These are phyloP conservation scores for Drosophila seguyi DNA, from an alignment of 1,140 invertebrate species.

Conservation along the genomic window DNA sequence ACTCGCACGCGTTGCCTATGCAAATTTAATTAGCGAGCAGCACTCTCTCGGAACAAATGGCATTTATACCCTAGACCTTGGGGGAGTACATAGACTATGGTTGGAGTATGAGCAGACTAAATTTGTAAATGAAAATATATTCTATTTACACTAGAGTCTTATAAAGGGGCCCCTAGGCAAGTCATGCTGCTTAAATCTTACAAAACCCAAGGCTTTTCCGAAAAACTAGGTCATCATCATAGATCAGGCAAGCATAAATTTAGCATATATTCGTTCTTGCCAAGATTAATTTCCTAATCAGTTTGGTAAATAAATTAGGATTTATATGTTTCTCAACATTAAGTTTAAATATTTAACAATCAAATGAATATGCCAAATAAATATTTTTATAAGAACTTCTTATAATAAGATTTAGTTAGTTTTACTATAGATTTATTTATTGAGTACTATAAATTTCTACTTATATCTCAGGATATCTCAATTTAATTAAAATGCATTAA, in stretches of 20 bases:
- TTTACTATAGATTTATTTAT: neutral
- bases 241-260: neutral
- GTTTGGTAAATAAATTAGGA: too few species aligned
- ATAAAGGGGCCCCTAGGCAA: too few species aligned
- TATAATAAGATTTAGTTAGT: neutral
- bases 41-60: constrained; percentile 25
- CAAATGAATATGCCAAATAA: too few species aligned
- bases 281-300: neutral
- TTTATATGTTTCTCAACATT: too few species aligned
- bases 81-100: neutral
- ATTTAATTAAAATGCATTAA: too few species aligned
- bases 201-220: neutral
- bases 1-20: constrained; percentile 51
- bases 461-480: too few species aligned
- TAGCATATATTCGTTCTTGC: neutral
- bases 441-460: too few species aligned
- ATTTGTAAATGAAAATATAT: neutral
- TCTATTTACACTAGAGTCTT: neutral
- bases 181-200: neutral
- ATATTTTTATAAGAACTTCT: neutral
- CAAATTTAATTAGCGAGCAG: constrained; percentile 60
- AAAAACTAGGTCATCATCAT: neutral
- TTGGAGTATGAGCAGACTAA: neutral
- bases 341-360: neutral
- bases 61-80: constrained; percentile 25